These are phyloP conservation scores for Phaedon cochleariae DNA, from an alignment of 2,888 invertebrate species.

Conservation along the genomic window DNA sequence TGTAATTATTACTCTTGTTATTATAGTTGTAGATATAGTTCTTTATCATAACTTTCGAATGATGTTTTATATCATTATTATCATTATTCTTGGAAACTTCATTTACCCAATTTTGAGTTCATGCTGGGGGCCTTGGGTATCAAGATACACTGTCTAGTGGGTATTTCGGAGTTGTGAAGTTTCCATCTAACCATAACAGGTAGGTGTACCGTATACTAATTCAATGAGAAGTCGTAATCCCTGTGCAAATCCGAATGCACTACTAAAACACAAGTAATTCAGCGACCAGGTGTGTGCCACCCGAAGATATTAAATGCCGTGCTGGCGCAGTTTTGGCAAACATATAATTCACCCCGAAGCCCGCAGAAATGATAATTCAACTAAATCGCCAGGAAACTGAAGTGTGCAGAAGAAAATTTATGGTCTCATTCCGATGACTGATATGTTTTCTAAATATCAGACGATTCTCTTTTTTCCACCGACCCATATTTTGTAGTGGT, in stretches of 20 bases:
- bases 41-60: no score
- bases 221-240: not conserved
- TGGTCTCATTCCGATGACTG: not conserved
- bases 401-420: not conserved
- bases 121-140: no score
- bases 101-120: no score
- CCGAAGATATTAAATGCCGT: not conserved
- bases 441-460: not conserved
- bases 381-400: constrained; percentile 1
- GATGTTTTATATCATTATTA: no score
- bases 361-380: constrained; percentile 1
- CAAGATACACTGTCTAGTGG: no score
- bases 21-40: no score
- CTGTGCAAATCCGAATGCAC: not conserved
- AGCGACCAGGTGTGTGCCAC: not conserved
- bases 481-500: not conserved
- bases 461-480: not conserved
- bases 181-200: no score
- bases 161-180: no score
- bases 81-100: no score
- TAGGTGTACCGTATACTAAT: not conserved
- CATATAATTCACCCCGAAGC: constrained; percentile 2
- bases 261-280: not conserved
- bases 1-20: no score
- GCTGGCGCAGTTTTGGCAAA: constrained; percentile 1